Percentiles rank a stretch among this genome's conserved stretches.
Conservation (phyloP, 2,797 vertebrate species). For the Sternotherus odoratus region DNA sequence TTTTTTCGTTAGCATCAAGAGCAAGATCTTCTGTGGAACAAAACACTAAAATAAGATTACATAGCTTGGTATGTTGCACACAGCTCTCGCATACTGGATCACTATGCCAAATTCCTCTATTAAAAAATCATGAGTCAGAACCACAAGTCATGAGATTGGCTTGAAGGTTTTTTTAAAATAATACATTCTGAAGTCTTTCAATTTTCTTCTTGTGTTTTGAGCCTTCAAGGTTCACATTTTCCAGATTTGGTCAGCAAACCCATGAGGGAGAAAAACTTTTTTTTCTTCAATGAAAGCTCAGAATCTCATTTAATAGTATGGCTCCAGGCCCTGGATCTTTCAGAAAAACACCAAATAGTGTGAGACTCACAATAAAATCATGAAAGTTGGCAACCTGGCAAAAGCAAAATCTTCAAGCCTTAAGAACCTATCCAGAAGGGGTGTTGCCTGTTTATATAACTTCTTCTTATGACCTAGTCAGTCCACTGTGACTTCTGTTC, state of each 20-base stretch:
- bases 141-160: not conserved
- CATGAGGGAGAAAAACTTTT: not conserved
- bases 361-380: not conserved
- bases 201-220: not conserved
- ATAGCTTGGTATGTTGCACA: not conserved
- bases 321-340: not conserved
- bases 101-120: not conserved
- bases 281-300: not conserved
- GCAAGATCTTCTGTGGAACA: constrained; percentile 31
- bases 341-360: not conserved
- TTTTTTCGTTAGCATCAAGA: constrained; percentile 1
- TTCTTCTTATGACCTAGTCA: not conserved
- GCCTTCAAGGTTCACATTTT: not conserved
- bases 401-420: not conserved
- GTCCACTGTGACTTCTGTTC: not conserved
- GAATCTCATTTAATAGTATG: not conserved
- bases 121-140: not conserved
- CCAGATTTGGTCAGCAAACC: not conserved
- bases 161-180: not conserved
- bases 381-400: not conserved
- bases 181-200: not conserved
- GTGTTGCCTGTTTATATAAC: not conserved
- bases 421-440: not conserved
- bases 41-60: not conserved
- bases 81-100: not conserved